Conservation (phyloP, 2,888 invertebrate genomes). For the Coelopa pilipes region DNA sequence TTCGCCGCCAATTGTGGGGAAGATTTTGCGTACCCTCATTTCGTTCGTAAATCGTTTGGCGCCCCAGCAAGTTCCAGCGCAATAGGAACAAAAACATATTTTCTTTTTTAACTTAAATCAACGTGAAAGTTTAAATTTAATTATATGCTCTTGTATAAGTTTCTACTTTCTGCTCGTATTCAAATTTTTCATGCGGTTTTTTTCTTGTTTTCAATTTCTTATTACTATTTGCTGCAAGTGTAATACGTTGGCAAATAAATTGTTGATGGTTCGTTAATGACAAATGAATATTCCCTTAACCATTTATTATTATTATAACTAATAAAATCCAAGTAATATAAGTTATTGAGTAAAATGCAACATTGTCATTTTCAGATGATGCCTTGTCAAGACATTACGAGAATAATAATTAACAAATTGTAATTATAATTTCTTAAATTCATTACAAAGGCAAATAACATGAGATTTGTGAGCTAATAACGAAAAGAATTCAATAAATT, state of each 20-base stretch:
- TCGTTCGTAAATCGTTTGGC: conserved; percentile 81
- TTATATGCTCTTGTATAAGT: conserved; percentile 1
- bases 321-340: too few relatives aligned
- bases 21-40: conserved; percentile 73
- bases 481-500: conserved; percentile 39
- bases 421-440: conserved; percentile 22
- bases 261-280: background rate
- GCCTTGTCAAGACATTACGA: conserved; percentile 8
- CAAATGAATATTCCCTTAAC: background rate
- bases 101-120: background rate
- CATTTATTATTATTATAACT: background rate
- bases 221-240: background rate
- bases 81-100: conserved; percentile 45
- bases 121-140: background rate
- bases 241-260: background rate
- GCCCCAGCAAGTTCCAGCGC: conserved; percentile 68
- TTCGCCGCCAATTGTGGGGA: conserved; percentile 75
- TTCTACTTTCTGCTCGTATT: background rate
- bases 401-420: conserved; percentile 14
- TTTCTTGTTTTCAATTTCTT: background rate
- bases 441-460: conserved; percentile 1
- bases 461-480: conserved; percentile 3
- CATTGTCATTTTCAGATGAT: background rate
- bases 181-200: too few relatives aligned
- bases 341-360: too few relatives aligned